These are phyloP conservation scores for Scarus forsteni DNA, from an alignment of 2,797 vertebrate genomes.

Conservation along the genomic window DNA sequence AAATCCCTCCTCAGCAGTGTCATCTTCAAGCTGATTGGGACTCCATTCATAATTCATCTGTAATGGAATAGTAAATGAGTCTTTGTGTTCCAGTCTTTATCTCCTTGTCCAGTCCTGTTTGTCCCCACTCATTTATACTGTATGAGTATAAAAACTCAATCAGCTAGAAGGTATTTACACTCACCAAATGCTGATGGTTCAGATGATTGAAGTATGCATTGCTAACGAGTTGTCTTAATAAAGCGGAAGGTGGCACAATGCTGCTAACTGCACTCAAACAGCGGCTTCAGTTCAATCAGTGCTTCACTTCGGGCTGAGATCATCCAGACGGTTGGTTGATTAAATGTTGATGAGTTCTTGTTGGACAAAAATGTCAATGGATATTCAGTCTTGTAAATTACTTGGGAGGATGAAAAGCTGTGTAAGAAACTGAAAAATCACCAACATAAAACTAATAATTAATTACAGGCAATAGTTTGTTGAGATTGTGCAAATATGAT, in stretches of 20 bases:
- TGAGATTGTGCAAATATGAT: no score
- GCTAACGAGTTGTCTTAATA: conserved; percentile 61
- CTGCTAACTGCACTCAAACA: conserved; percentile 29
- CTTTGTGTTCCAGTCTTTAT: conserved; percentile 61
- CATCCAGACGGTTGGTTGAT: no score
- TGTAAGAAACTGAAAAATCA: no score
- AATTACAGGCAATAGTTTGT: no score
- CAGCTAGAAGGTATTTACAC: conserved; percentile 62
- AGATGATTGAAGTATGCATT: conserved; percentile 68
- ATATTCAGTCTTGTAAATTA: no score
- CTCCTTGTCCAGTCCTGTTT: conserved; percentile 55
- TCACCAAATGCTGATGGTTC: conserved; percentile 58
- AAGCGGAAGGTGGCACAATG: conserved; percentile 24
- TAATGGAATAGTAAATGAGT: conserved; percentile 77
- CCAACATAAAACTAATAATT: no score
- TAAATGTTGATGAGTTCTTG: no score
- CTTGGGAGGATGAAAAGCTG: no score
- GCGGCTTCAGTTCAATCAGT: conserved; percentile 20
- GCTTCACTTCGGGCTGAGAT: no score
- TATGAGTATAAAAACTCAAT: conserved; percentile 67
- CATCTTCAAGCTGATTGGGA: conserved; percentile 57
- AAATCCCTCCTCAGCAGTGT: conserved; percentile 42
- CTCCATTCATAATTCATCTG: conserved; percentile 68
- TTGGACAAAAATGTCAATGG: no score
- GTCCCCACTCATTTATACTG: conserved; percentile 70